These are phyloP conservation scores for Peromyscus californicus DNA, from an alignment of 2,113 vertebrate species.

Conservation along the genomic window DNA sequence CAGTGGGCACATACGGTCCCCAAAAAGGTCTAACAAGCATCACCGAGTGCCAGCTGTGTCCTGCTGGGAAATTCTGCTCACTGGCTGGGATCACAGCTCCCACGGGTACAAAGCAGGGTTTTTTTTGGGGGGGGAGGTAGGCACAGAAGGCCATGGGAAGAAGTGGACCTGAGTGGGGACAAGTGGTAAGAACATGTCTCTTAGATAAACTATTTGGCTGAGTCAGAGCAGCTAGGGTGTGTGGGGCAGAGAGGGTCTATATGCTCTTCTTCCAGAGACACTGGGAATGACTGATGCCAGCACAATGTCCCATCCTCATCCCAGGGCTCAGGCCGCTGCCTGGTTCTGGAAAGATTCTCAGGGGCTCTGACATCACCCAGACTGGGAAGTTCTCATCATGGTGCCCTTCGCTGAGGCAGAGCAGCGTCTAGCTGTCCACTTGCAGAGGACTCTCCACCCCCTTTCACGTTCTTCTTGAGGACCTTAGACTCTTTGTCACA, in stretches of 20 bases:
- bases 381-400: neutral
- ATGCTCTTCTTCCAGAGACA: neutral
- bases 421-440: accelerated
- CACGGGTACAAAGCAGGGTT: slow-evolving; percentile 87
- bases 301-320: accelerated
- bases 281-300: neutral
- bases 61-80: slow-evolving; percentile 93
- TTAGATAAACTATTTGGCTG: neutral
- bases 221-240: neutral
- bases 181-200: neutral
- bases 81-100: slow-evolving; percentile 89
- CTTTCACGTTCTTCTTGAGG: too few relatives aligned
- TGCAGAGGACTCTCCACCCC: neutral
- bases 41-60: slow-evolving; percentile 89
- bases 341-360: neutral
- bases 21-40: slow-evolving; percentile 80
- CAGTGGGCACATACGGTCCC: slow-evolving; percentile 91
- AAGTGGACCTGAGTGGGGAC: neutral
- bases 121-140: neutral
- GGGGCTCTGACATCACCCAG: neutral
- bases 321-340: neutral
- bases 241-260: neutral
- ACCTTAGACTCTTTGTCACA: neutral
- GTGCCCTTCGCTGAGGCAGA: accelerated
- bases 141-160: neutral